phyloP scores from a whole-genome alignment of 2,797 vertebrate species.

The Arctocebus calabarensis region DNA sequence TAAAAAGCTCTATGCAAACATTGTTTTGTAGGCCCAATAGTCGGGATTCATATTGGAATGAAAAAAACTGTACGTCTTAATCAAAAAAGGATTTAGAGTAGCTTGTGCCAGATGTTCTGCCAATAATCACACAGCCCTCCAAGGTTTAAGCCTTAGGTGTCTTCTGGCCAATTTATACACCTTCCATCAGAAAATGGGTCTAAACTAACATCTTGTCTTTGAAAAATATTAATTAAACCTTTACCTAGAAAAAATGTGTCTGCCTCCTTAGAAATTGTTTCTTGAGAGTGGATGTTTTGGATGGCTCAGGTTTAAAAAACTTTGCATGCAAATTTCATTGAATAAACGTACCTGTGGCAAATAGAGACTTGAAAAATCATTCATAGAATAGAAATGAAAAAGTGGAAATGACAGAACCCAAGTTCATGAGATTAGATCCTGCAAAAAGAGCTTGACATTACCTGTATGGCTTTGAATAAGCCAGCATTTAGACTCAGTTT shows the following conservation, averaged over 20 bases:
- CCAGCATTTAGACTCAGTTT: neutral
- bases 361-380: neutral
- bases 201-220: conserved; percentile 29
- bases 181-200: conserved; percentile 50
- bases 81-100: conserved; percentile 57
- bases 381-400: neutral
- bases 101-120: neutral
- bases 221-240: conserved; percentile 16
- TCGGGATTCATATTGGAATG: conserved; percentile 20
- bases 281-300: conserved; percentile 1
- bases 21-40: neutral
- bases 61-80: conserved; percentile 55
- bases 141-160: conserved; percentile 21
- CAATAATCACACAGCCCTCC: neutral
- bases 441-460: neutral
- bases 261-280: neutral
- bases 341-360: conserved; percentile 9
- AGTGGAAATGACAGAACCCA: neutral
- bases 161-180: neutral
- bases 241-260: neutral
- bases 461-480: neutral
- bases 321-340: neutral
- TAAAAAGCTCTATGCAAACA: conserved; percentile 32
- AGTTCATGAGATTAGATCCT: neutral
- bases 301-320: conserved; percentile 25